Evolutionary conservation across 2,888 invertebrate species (phyloP).

Genomic region (Flabesymbios commensalis): DNA sequence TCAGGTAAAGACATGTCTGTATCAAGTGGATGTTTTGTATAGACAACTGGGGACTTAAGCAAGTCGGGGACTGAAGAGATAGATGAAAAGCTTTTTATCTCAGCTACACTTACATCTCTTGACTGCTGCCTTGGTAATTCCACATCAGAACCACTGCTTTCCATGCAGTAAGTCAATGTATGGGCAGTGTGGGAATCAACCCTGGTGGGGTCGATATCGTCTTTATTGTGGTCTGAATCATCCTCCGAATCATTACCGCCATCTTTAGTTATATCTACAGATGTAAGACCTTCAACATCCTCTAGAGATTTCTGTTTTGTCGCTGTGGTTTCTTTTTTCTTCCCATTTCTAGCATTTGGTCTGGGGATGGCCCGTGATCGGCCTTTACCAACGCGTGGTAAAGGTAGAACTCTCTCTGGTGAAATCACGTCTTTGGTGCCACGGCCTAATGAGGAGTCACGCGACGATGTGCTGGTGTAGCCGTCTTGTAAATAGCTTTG

Average conservation of each 20-base stretch:
- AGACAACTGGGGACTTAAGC: too few species aligned
- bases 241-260: not conserved
- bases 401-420: too few species aligned
- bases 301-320: too few species aligned
- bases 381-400: too few species aligned
- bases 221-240: not conserved
- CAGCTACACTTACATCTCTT: too few species aligned
- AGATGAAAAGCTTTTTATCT: too few species aligned
- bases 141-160: conserved; percentile 10
- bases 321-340: too few species aligned
- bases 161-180: conserved; percentile 24
- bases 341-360: too few species aligned
- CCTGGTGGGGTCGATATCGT: not conserved
- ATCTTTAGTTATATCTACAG: not conserved
- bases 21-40: not conserved
- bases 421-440: too few species aligned
- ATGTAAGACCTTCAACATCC: not conserved
- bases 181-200: conserved; percentile 21
- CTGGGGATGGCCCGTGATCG: too few species aligned
- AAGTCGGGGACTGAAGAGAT: too few species aligned
- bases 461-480: not conserved
- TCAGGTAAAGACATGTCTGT: not conserved
- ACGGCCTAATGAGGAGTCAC: conserved; percentile 1
- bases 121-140: too few species aligned
- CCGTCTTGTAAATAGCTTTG: not conserved